Evolutionary conservation across 2,888 invertebrate species (phyloP).

Genomic region (Apotomis betuletana): DNA sequence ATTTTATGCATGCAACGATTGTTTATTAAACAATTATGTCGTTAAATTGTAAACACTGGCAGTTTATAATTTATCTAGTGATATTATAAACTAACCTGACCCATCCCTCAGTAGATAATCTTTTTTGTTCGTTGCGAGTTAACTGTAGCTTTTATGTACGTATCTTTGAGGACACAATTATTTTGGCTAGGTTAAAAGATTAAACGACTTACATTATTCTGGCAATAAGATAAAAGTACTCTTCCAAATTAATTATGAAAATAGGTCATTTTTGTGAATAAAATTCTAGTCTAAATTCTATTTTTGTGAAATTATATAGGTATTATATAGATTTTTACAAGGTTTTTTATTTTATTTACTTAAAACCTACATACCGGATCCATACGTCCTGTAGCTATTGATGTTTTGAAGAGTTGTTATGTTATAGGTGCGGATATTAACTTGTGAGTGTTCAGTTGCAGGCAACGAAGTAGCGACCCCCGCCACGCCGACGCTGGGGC

Average conservation of each 20-base stretch:
- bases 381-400: neutral
- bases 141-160: no score
- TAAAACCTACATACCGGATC: no score
- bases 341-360: conserved; percentile 2
- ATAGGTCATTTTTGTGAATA: conserved; percentile 12
- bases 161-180: no score
- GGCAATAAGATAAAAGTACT: neutral
- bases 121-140: no score
- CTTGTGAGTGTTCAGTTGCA: conserved; percentile 66
- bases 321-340: conserved; percentile 15
- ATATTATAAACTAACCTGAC: no score
- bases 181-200: no score
- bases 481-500: conserved; percentile 70
- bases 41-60: no score
- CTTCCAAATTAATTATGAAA: neutral
- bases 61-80: no score
- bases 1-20: no score
- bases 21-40: no score
- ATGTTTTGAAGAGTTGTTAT: neutral
- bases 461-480: conserved; percentile 58
- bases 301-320: conserved; percentile 30
- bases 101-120: no score
- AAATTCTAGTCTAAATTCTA: conserved; percentile 29
- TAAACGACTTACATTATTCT: neutral
- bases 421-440: conserved; percentile 52